These are phyloP conservation scores for Megalopta genalis DNA, from an alignment of 1,140 invertebrate species.

Conservation along the genomic window DNA sequence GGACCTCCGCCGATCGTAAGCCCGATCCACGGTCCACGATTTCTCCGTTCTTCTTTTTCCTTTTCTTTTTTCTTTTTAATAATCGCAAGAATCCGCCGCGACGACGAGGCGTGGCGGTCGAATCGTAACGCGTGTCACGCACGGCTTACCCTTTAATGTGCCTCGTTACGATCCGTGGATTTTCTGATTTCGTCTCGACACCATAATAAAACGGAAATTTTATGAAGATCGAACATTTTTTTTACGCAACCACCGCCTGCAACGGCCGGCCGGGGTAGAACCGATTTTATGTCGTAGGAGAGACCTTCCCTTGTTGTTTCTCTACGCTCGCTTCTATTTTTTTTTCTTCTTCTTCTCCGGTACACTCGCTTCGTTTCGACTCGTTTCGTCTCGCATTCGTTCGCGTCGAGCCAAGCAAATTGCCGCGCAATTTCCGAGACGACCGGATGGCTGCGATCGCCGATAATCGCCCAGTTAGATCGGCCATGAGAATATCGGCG, in stretches of 20 bases:
- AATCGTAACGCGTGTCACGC: constrained; percentile 38
- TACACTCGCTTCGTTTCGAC: too few species aligned
- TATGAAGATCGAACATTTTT: constrained; percentile 6
- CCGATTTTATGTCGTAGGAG: constrained; percentile 15
- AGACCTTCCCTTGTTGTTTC: not conserved
- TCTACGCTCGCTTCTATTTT: not conserved
- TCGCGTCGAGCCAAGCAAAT: not conserved
- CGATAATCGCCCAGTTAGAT: constrained; percentile 39
- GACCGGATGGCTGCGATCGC: not conserved
- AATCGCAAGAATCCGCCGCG: not conserved
- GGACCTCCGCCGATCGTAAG: constrained; percentile 3
- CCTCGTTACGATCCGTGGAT: not conserved
- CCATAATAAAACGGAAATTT: constrained; percentile 26
- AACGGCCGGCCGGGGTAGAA: not conserved
- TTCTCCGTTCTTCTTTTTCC: too few species aligned
- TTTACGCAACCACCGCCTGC: not conserved
- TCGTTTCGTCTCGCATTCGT: too few species aligned
- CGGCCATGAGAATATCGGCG: constrained; percentile 22
- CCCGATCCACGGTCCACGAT: not conserved
- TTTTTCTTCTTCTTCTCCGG: not conserved
- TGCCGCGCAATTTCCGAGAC: not conserved
- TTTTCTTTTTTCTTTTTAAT: not conserved
- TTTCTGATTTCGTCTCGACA: constrained; percentile 1
- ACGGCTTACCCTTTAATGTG: constrained; percentile 12
- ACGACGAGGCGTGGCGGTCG: not conserved